phyloP scores from a whole-genome alignment of 2,888 invertebrate genomes.

The Parochlus steinenii region DNA sequence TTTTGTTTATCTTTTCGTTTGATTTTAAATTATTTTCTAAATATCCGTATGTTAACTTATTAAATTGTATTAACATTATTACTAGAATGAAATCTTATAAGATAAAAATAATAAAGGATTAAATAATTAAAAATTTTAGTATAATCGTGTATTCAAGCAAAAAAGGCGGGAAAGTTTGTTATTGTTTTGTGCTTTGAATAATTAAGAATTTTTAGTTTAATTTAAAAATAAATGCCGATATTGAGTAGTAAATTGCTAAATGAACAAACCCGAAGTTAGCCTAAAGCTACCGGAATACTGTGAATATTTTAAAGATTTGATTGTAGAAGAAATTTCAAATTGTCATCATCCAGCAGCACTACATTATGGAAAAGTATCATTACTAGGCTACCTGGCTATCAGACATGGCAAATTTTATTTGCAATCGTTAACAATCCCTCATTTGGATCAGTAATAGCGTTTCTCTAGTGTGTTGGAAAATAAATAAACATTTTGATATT shows the following conservation, averaged over 20 bases:
- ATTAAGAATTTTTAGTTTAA: neutral
- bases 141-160: too few relatives aligned
- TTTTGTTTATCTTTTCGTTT: too few relatives aligned
- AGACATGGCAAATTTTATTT: neutral
- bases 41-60: too few relatives aligned
- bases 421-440: slow-evolving; percentile 4
- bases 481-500: neutral
- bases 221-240: slow-evolving; percentile 5
- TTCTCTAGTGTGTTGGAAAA: neutral
- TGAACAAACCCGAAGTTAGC: slow-evolving; percentile 3
- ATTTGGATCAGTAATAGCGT: neutral
- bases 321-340: slow-evolving; percentile 6
- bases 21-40: too few relatives aligned
- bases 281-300: slow-evolving; percentile 2
- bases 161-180: too few relatives aligned
- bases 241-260: neutral
- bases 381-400: slow-evolving; percentile 5
- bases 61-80: too few relatives aligned
- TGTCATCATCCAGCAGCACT: slow-evolving; percentile 1
- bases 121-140: too few relatives aligned
- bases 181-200: neutral
- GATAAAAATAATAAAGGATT: too few relatives aligned
- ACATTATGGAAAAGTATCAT: slow-evolving; percentile 8
- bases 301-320: slow-evolving; percentile 2
- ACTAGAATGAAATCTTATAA: too few relatives aligned